A percentile compares a stretch with the other conserved stretches of the same genome.
Evolutionary conservation across 2,797 vertebrate species (phyloP).

Genomic region (Hephaestus fuliginosus): DNA sequence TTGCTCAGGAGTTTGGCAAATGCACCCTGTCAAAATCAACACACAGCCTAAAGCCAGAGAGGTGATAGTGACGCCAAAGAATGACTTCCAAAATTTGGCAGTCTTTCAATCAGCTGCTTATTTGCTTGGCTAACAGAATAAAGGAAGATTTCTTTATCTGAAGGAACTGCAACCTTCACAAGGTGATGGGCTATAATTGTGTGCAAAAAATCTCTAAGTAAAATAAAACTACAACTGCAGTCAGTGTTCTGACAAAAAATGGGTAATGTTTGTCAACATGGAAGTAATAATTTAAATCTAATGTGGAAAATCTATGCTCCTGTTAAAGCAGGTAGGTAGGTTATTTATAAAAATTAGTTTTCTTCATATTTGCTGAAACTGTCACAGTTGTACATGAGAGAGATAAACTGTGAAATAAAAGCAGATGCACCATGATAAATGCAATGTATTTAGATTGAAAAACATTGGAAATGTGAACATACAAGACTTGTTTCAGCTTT

Average conservation of each 20-base stretch:
- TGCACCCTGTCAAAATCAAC: constrained; percentile 50
- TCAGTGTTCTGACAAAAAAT: not conserved
- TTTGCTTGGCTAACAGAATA: constrained; percentile 35
- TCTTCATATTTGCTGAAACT: no score
- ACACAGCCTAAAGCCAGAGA: constrained; percentile 43
- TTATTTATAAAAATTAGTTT: no score
- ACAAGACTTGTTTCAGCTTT: not conserved
- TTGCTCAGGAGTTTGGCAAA: constrained; percentile 72
- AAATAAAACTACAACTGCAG: constrained; percentile 19
- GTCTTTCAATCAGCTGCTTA: constrained; percentile 49
- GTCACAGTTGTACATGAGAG: no score
- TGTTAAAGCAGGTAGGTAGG: no score
- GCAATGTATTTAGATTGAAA: not conserved
- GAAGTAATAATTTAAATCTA: not conserved
- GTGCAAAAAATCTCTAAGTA: not conserved
- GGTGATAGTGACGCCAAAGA: constrained; percentile 46
- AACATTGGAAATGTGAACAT: not conserved
- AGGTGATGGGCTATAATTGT: constrained; percentile 7
- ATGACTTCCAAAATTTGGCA: constrained; percentile 36
- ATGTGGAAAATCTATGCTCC: no score
- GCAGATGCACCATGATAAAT: not conserved
- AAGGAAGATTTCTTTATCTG: constrained; percentile 23
- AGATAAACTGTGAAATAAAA: no score
- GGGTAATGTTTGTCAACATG: not conserved
- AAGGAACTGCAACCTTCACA: constrained; percentile 24